Percentiles rank a stretch among this genome's conserved stretches.
phyloP scores from a whole-genome alignment of 2,113 vertebrate genomes.

The Scopus umbretta region DNA sequence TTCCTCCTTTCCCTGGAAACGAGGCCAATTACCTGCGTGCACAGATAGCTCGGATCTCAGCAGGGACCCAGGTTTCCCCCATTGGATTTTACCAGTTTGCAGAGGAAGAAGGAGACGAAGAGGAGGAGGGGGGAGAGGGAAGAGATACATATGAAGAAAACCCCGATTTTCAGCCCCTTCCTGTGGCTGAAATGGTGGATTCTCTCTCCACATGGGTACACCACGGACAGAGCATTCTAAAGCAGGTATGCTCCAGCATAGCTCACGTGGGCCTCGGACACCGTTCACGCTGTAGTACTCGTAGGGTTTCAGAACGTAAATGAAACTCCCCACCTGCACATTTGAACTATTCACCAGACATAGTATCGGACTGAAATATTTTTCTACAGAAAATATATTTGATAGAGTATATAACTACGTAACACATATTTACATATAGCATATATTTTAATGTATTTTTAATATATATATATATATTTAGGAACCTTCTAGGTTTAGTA shows the following conservation, averaged over 20 bases:
- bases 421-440: background rate
- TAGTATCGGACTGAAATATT: background rate
- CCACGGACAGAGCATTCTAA: conserved; percentile 84
- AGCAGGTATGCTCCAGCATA: conserved; percentile 76
- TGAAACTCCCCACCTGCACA: background rate
- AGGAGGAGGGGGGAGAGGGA: conserved; percentile 73
- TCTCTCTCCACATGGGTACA: conserved; percentile 90
- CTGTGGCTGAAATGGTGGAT: conserved; percentile 77
- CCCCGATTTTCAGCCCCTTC: conserved; percentile 84
- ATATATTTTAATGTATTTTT: background rate
- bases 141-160: conserved; percentile 81
- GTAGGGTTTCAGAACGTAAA: background rate
- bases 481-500: background rate
- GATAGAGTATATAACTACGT: background rate
- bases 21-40: conserved; percentile 91
- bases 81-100: conserved; percentile 85
- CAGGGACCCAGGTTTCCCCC: conserved; percentile 89
- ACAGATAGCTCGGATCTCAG: conserved; percentile 94
- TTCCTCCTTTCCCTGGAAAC: conserved; percentile 91
- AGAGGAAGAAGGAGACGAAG: conserved; percentile 87
- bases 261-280: accelerated
- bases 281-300: background rate
- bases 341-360: background rate
- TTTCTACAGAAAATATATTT: background rate
- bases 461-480: background rate